Percentiles rank a stretch among this genome's conserved stretches.
These are phyloP conservation scores for Nesospiza acunhae DNA, from an alignment of 2,113 vertebrate genomes.

Conservation along the genomic window DNA sequence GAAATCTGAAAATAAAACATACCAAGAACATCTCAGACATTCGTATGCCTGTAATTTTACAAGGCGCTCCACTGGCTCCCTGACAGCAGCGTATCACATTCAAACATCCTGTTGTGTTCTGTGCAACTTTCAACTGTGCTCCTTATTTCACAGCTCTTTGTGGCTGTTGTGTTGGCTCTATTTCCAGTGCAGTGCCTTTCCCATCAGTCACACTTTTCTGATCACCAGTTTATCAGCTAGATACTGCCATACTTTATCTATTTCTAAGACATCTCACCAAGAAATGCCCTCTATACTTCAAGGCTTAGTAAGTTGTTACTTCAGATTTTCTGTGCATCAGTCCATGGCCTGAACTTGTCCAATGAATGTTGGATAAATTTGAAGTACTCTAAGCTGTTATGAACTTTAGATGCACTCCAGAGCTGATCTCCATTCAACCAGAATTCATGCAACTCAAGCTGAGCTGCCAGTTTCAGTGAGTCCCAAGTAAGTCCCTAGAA, in stretches of 20 bases:
- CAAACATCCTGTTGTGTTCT: neutral
- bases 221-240: neutral
- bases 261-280: neutral
- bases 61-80: neutral
- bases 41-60: neutral
- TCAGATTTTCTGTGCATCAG: neutral
- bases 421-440: neutral
- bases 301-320: neutral
- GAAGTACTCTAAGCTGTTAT: neutral
- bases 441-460: neutral
- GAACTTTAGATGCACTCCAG: neutral
- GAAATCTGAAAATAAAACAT: conserved; percentile 36
- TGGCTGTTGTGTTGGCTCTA: neutral
- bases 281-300: neutral
- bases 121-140: neutral
- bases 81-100: neutral
- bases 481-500: neutral
- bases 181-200: neutral
- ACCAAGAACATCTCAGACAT: conserved; percentile 9
- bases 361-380: neutral
- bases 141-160: neutral
- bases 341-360: neutral
- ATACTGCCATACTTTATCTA: neutral
- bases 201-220: neutral
- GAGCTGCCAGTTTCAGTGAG: neutral